Base-by-base conservation (phyloP, 2,797 vertebrate species). In the Sternarchorhynchus goeldii region DNA sequence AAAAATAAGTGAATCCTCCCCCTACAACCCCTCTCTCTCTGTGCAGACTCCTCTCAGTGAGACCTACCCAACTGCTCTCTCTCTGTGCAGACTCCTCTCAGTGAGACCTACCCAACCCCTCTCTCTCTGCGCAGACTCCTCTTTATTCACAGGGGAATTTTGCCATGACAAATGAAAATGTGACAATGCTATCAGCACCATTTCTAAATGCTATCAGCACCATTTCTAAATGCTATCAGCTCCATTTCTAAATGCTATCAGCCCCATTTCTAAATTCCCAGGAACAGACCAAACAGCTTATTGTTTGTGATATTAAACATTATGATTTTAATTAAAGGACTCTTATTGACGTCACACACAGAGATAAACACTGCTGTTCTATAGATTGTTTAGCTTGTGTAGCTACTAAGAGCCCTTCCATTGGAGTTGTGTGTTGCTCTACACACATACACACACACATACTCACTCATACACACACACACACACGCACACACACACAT, bases 361-460 rank as follows among this genome's bases (percentile, higher is more conserved):
- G 10, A 45, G 5, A 45, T 45, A 10, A 45, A 10, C 8, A 8
- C 41, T 45, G 41, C 41, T 45, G 41, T 10, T 45, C 8, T 45
- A 10, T 10, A 45, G 2, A 8, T 45, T 45, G 7, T 45, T 45
- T 45, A 45, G 6, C 41, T 50, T 50, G 45, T 50, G 45, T 50
- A 50, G 12, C 45, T 50, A 12, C 12, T 12, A 50, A 50, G 45
- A 50, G 45, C 45, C 1, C 39, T 41, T 6, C 6, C 39, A 41
- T 6, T 41, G 5, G 6, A 41, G 6, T 41, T 41, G 10, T 1
- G 1, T 25, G 1, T 25, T 41, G 39, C 39, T 50, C 21, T 39
- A 56, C 29, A 74, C 69, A 45, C 57, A 66, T 18, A 34, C 72
- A 71, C 39, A 80, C 31, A 45, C 70, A 18, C 55, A 76, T 74